Conservation (phyloP, 2,113 vertebrate genomes). For the Gymnarchus niloticus region DNA sequence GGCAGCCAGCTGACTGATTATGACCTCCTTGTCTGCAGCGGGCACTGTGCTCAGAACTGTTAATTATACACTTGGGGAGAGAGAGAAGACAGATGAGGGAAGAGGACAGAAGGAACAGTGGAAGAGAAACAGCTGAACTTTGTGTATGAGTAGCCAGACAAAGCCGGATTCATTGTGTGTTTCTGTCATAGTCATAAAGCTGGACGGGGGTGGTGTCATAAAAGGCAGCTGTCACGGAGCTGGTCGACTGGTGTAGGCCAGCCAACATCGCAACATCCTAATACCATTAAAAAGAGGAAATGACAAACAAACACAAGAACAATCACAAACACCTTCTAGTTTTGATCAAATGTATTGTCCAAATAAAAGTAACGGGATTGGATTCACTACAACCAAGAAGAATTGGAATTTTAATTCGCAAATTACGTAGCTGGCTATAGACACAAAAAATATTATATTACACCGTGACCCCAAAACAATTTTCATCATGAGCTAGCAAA, state of each 20-base stretch:
- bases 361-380: not conserved
- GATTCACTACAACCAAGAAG: not conserved
- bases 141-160: not conserved
- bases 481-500: not conserved
- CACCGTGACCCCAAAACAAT: too few species aligned
- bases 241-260: not conserved
- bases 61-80: not conserved
- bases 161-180: not conserved
- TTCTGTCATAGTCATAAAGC: not conserved
- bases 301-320: not conserved
- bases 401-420: too few species aligned
- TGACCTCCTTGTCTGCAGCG: conserved; percentile 14
- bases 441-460: too few species aligned
- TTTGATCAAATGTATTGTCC: not conserved
- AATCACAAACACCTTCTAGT: not conserved
- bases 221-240: not conserved
- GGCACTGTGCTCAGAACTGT: not conserved
- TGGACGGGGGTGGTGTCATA: not conserved
- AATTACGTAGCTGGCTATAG: too few species aligned
- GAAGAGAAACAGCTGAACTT: not conserved
- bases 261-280: not conserved
- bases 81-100: not conserved
- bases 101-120: not conserved
- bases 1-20: conserved; percentile 13
- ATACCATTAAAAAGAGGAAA: not conserved